A percentile compares a stretch with the other conserved stretches of the same genome.
phyloP scores from a whole-genome alignment of 2,797 vertebrate species.

The Bradypodion ventrale region DNA sequence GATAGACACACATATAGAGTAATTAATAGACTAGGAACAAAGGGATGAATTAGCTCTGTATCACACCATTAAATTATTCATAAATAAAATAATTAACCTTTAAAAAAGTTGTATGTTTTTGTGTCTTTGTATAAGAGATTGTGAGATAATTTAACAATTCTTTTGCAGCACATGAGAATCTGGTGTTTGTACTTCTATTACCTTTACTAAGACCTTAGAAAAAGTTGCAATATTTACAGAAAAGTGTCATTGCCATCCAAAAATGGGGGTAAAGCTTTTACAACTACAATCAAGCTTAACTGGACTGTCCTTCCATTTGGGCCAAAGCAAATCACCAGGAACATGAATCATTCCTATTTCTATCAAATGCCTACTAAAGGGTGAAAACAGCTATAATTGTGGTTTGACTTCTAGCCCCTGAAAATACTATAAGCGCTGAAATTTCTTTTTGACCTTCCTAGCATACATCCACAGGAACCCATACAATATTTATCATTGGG shows the following conservation, averaged over 20 bases:
- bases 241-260: neutral
- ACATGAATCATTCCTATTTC: constrained; percentile 46
- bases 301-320: constrained; percentile 36
- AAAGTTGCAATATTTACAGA: too few species aligned
- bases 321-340: constrained; percentile 35
- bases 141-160: too few species aligned
- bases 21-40: too few species aligned
- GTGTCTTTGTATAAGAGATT: too few species aligned
- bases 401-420: constrained; percentile 46
- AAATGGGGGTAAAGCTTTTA: constrained; percentile 9
- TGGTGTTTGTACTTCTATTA: too few species aligned
- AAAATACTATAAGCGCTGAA: constrained; percentile 47
- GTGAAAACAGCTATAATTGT: constrained; percentile 55
- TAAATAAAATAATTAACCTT: too few species aligned
- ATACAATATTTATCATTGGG: constrained; percentile 28
- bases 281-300: constrained; percentile 28
- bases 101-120: too few species aligned
- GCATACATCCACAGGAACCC: constrained; percentile 37
- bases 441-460: constrained; percentile 58
- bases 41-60: too few species aligned
- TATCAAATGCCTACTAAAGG: constrained; percentile 52
- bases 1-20: too few species aligned
- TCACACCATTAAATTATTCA: too few species aligned
- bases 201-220: too few species aligned
- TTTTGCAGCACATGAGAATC: too few species aligned